phyloP scores from a whole-genome alignment of 2,888 invertebrate species.

The Idaea biselata region DNA sequence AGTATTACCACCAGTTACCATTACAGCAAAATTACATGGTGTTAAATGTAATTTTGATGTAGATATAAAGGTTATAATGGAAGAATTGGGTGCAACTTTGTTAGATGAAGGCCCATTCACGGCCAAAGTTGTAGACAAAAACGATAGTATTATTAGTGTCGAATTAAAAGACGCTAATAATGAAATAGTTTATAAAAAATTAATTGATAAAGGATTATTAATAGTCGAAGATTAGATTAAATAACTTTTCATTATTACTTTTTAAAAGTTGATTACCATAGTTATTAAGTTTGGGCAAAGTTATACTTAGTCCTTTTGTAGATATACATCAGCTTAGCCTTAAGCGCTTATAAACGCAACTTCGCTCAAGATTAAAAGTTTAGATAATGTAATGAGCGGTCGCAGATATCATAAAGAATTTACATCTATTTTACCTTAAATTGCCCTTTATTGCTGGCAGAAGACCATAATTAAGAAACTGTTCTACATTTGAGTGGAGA shows the following conservation, averaged over 20 bases:
- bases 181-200: constrained; percentile 51
- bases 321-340: no score
- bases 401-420: no score
- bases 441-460: no score
- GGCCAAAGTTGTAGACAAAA: constrained; percentile 47
- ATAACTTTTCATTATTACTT: not conserved
- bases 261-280: not conserved
- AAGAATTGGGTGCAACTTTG: constrained; percentile 49
- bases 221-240: constrained; percentile 34
- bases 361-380: no score
- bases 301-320: no score
- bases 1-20: constrained; percentile 72
- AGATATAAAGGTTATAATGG: constrained; percentile 46
- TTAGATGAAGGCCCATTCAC: constrained; percentile 57
- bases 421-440: no score
- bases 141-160: constrained; percentile 44
- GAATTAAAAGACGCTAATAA: constrained; percentile 51
- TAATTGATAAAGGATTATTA: constrained; percentile 45
- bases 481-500: no score
- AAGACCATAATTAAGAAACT: no score
- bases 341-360: no score
- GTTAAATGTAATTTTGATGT: constrained; percentile 52
- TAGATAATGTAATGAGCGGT: no score
- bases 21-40: constrained; percentile 71
- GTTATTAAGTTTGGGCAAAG: no score